These are phyloP conservation scores for Stratiomys singularior DNA, from an alignment of 2,888 invertebrate genomes.

Conservation along the genomic window DNA sequence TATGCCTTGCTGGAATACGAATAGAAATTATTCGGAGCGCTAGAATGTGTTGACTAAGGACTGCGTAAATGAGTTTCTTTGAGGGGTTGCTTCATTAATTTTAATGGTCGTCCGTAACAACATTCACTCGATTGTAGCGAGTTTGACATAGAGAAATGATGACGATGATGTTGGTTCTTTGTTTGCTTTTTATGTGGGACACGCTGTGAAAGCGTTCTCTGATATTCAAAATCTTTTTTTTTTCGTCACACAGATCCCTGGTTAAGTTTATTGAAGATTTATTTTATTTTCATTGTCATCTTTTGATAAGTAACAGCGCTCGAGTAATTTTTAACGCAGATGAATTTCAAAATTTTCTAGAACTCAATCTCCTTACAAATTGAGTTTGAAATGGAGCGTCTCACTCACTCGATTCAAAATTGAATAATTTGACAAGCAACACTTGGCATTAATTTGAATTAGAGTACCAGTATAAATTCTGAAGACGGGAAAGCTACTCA, in stretches of 20 bases:
- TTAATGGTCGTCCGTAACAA: slow-evolving; percentile 26
- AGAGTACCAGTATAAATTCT: too few species aligned
- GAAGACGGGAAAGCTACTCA: too few species aligned
- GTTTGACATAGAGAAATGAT: slow-evolving; percentile 9
- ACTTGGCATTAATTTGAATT: too few species aligned
- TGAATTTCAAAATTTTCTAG: slow-evolving; percentile 1
- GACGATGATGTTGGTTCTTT: slow-evolving; percentile 9
- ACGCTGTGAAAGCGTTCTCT: background rate
- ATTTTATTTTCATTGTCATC: too few species aligned
- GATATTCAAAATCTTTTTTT: background rate
- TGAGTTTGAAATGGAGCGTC: slow-evolving; percentile 20
- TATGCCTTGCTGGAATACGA: background rate
- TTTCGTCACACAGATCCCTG: background rate
- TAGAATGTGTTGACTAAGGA: background rate
- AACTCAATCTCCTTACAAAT: background rate
- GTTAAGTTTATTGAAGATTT: background rate
- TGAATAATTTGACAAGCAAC: too few species aligned
- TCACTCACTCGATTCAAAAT: too few species aligned
- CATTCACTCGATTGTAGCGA: slow-evolving; percentile 10
- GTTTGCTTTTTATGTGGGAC: background rate
- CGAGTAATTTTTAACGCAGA: slow-evolving; percentile 8
- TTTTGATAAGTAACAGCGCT: background rate
- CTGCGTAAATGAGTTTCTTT: slow-evolving; percentile 34
- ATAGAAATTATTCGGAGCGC: background rate
- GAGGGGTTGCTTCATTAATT: slow-evolving; percentile 38